These are phyloP conservation scores for Malthinus flaveolus DNA, from an alignment of 2,888 invertebrate species.

Conservation along the genomic window DNA sequence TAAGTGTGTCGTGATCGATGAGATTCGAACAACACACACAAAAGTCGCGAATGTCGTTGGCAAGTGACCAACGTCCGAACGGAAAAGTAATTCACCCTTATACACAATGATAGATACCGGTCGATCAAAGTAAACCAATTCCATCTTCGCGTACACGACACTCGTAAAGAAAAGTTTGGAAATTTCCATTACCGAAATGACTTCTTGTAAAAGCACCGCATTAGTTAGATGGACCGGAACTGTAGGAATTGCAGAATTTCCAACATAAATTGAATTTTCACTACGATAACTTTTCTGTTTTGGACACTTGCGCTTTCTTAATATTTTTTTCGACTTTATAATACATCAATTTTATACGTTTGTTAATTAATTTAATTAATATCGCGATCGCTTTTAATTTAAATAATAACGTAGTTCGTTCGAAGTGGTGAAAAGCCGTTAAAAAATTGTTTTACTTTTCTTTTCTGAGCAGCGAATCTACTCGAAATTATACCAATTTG, in stretches of 20 bases:
- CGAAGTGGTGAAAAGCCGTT: too few species aligned
- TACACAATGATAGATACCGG: slow-evolving; percentile 50
- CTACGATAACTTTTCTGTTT: slow-evolving; percentile 47
- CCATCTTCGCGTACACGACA: slow-evolving; percentile 6
- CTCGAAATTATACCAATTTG: too few species aligned
- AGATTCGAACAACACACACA: slow-evolving; percentile 39
- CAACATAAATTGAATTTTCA: slow-evolving; percentile 55
- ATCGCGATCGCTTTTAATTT: too few species aligned
- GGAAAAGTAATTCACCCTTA: slow-evolving; percentile 45
- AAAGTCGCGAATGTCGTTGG: slow-evolving; percentile 49
- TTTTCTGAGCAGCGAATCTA: too few species aligned
- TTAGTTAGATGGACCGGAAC: slow-evolving; percentile 53
- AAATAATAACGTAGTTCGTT: too few species aligned
- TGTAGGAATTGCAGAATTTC: slow-evolving; percentile 52
- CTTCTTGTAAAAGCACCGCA: slow-evolving; percentile 39
- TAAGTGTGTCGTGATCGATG: slow-evolving; percentile 40
- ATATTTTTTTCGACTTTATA: slow-evolving; percentile 27
- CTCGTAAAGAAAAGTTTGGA: slow-evolving; percentile 21
- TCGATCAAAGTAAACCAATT: slow-evolving; percentile 30
- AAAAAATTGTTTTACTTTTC: too few species aligned
- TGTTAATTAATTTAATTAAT: too few species aligned
- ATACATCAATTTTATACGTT: too few species aligned
- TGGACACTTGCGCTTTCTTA: slow-evolving; percentile 47
- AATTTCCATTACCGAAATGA: slow-evolving; percentile 20
- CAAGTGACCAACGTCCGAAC: slow-evolving; percentile 54